These are phyloP conservation scores for Siniperca scherzeri DNA, from an alignment of 2,797 vertebrate genomes.

Conservation along the genomic window DNA sequence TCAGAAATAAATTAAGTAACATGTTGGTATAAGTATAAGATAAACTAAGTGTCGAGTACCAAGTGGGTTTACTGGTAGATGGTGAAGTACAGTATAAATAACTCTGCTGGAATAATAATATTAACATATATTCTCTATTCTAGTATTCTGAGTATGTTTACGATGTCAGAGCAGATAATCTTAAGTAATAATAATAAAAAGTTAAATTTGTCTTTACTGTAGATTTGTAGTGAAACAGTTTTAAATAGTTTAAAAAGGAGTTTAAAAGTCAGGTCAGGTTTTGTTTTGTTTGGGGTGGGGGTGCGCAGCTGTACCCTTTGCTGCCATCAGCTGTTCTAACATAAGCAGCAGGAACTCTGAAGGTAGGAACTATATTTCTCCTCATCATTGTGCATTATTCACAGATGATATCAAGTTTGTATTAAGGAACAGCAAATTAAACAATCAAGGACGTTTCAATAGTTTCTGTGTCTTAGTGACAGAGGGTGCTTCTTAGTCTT, in stretches of 20 bases:
- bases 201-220: not conserved
- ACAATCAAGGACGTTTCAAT: not conserved
- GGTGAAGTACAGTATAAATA: too few relatives aligned
- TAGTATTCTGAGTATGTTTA: not conserved
- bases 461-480: not conserved
- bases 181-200: too few relatives aligned
- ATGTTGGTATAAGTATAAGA: too few relatives aligned
- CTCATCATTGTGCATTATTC: not conserved
- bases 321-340: not conserved
- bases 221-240: not conserved
- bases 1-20: too few relatives aligned
- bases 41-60: too few relatives aligned
- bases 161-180: not conserved
- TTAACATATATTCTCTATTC: not conserved
- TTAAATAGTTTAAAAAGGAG: not conserved
- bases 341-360: not conserved
- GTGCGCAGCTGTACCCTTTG: not conserved
- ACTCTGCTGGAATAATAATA: not conserved
- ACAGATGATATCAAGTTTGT: not conserved
- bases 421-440: slow-evolving; percentile 16
- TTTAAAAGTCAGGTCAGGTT: not conserved
- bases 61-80: too few relatives aligned
- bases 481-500: not conserved
- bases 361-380: not conserved
- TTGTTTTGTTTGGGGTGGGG: not conserved